Conservation (phyloP, 1,140 invertebrate genomes). For the Lethrus apterus region DNA sequence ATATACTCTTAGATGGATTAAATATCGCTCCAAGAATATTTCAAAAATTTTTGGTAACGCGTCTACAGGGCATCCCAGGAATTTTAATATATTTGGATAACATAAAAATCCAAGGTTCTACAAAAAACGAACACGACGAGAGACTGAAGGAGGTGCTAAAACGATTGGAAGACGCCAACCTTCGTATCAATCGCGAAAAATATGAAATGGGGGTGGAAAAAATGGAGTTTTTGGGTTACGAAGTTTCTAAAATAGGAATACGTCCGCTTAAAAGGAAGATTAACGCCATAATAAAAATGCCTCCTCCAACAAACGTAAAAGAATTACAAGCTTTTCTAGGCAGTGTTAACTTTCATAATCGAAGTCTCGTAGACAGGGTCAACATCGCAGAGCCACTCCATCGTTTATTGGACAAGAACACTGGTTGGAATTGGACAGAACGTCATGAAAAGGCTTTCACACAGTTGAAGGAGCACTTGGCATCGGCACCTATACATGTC, state of each 20-base stretch:
- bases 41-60: no score
- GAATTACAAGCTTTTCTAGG: slow-evolving; percentile 39
- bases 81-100: slow-evolving; percentile 40
- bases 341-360: slow-evolving; percentile 37
- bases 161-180: background rate
- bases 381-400: slow-evolving; percentile 23
- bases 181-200: slow-evolving; percentile 22
- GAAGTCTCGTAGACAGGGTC: slow-evolving; percentile 35
- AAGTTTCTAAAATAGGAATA: slow-evolving; percentile 30
- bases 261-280: slow-evolving; percentile 32
- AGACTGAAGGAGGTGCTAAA: background rate
- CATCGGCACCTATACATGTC: slow-evolving; percentile 31
- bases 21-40: no score
- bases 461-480: slow-evolving; percentile 30
- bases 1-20: no score
- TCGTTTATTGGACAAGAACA: slow-evolving; percentile 22
- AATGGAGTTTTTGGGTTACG: slow-evolving; percentile 35
- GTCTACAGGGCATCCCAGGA: background rate
- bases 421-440: slow-evolving; percentile 31
- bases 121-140: slow-evolving; percentile 23
- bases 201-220: slow-evolving; percentile 30
- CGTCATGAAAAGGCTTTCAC: slow-evolving; percentile 30
- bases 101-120: slow-evolving; percentile 44
- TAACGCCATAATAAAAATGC: slow-evolving; percentile 36
- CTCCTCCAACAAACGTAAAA: slow-evolving; percentile 34